Conservation (phyloP, 1,140 invertebrate species). For the Sipha flava region DNA sequence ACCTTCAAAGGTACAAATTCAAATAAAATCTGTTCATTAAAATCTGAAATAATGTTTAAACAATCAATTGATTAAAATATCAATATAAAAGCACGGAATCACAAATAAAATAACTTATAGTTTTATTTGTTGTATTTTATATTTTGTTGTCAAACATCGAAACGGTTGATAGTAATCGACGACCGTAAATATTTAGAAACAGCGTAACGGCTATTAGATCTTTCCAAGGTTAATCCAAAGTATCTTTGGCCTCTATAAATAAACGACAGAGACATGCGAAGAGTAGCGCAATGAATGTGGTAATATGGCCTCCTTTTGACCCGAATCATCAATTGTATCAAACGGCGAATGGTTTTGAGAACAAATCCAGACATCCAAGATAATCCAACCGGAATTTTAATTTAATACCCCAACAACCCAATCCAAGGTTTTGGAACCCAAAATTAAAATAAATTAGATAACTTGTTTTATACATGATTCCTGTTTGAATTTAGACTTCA, state of each 20-base stretch:
- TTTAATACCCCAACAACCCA: too few species aligned
- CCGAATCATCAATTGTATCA: slow-evolving; percentile 16
- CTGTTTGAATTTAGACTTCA: too few species aligned
- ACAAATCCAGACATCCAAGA: neutral
- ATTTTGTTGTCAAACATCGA: neutral
- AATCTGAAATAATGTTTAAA: too few species aligned
- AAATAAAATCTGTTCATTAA: too few species aligned
- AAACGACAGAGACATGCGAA: neutral
- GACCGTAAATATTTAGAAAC: neutral
- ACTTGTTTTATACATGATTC: too few species aligned
- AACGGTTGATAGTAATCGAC: neutral
- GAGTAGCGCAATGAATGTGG: neutral
- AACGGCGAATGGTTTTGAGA: neutral
- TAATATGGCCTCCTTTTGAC: neutral
- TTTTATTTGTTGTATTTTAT: too few species aligned
- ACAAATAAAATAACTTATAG: too few species aligned
- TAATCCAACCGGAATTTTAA: neutral
- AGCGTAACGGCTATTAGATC: neutral
- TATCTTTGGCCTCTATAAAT: slow-evolving; percentile 9
- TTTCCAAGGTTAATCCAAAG: slow-evolving; percentile 11
- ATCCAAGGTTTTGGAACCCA: too few species aligned
- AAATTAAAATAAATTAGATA: too few species aligned
- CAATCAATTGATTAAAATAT: too few species aligned
- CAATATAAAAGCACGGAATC: too few species aligned
- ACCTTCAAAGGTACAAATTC: too few species aligned